Conservation (phyloP, 2,113 vertebrate genomes). For the Phocoena sinus region DNA sequence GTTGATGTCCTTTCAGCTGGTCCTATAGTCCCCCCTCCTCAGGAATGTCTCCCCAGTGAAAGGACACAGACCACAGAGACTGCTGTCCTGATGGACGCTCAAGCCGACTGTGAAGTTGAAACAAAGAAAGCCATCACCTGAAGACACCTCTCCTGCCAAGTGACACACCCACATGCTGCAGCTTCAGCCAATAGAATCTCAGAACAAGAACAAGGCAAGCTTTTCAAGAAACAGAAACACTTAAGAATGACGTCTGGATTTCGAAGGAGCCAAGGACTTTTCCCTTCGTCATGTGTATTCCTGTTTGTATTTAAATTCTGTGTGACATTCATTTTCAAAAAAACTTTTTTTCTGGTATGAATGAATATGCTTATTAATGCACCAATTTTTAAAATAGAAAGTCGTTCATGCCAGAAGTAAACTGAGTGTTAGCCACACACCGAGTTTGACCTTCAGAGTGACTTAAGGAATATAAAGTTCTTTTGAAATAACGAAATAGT, state of each 20-base stretch:
- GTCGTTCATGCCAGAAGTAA: background rate
- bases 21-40: slow-evolving; percentile 46
- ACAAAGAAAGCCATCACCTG: slow-evolving; percentile 52
- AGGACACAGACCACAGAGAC: background rate
- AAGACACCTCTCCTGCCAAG: slow-evolving; percentile 59
- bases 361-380: background rate
- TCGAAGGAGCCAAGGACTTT: background rate
- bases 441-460: background rate
- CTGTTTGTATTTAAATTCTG: slow-evolving; percentile 39
- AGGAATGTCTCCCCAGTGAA: slow-evolving; percentile 34
- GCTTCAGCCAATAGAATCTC: background rate
- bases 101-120: slow-evolving; percentile 58
- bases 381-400: background rate
- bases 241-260: background rate
- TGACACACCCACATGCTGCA: background rate
- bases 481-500: background rate
- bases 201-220: background rate
- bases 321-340: background rate
- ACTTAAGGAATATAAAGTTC: background rate
- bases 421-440: background rate
- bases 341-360: background rate
- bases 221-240: slow-evolving; percentile 31
- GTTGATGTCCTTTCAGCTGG: slow-evolving; percentile 24
- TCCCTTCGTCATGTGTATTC: slow-evolving; percentile 23
- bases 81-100: background rate